Evolutionary conservation across 1,140 invertebrate species (phyloP), one percentile per base, ranked within the genome.

Genomic region (Maniola jurtina): DNA sequence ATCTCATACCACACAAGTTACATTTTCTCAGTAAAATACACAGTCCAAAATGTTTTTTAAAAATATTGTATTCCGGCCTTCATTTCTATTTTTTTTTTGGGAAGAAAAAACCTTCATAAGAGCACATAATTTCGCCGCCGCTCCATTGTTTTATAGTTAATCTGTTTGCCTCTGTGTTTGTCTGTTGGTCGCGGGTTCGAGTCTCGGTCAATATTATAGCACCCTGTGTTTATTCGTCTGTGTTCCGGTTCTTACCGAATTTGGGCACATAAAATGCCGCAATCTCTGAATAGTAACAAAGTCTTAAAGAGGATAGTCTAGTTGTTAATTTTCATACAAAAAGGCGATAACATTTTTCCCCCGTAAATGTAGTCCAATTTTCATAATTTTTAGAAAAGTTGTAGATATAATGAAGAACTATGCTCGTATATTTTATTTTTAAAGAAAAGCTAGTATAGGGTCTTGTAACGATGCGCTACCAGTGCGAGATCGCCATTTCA

Each of bases 151-250:
- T 58, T 60, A 60, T 64, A 55, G 59, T 55, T 83, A 86, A 86
- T 86, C 77, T 86, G 83, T 84, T 85, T 85, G 81, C 72, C 48
- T 60, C 62, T 58, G 62, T 76, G 71, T 76, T 71, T 73, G 68
- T 66, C 25, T 25, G 25, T 25, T 25, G 65, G 64, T 45, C 70
- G 68, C 72, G 61, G 70, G 67, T 72, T 77, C 72, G 72, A 78
- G 69, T 67, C 63, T 74, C 65, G 54, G 80, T 84, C 73, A 86
- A 83, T 75, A 85, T 79, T 78, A 66, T 59, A 64, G 56, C 52
- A 42, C 66, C 35, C 56, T 40, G 59, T 71, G 66, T 77, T 73
- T 73, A 65, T 50, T 48, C 62, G 70, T 62, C 66, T 73, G 59
- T 70, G 75, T 75, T 73, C 80, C 74, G 73, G 74, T 78, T 77